Conservation (phyloP, 2,797 vertebrate genomes). For the Sebastes itinus region DNA sequence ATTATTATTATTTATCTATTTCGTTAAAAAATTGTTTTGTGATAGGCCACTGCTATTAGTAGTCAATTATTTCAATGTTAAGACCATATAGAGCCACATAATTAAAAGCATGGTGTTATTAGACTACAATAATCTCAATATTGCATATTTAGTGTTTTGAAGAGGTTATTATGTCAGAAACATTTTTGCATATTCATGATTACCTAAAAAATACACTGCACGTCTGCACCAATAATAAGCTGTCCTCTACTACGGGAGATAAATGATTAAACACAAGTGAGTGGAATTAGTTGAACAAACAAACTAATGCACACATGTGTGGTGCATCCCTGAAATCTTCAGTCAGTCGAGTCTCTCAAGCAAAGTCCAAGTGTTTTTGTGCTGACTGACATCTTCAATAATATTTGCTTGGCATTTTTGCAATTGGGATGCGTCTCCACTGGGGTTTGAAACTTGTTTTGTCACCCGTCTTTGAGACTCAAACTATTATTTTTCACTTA, state of each 20-base stretch:
- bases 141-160: background rate
- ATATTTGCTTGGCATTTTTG: background rate
- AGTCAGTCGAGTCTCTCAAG: background rate
- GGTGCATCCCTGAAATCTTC: too few species aligned
- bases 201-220: too few species aligned
- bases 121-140: background rate
- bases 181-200: background rate
- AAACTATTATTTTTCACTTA: background rate
- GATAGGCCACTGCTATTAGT: background rate
- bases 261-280: background rate
- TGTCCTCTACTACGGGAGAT: background rate
- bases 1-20: background rate
- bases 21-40: background rate
- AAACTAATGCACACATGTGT: background rate
- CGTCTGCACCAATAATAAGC: background rate
- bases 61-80: background rate
- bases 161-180: background rate
- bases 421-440: background rate
- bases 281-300: background rate
- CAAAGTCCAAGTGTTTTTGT: background rate
- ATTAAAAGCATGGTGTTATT: background rate
- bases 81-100: too few species aligned
- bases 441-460: too few species aligned
- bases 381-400: background rate
- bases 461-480: background rate